A percentile compares a stretch with the other conserved stretches of the same genome.
Evolutionary conservation across 2,888 invertebrate species (phyloP).

Genomic region (Rhorus exstirpatorius): DNA sequence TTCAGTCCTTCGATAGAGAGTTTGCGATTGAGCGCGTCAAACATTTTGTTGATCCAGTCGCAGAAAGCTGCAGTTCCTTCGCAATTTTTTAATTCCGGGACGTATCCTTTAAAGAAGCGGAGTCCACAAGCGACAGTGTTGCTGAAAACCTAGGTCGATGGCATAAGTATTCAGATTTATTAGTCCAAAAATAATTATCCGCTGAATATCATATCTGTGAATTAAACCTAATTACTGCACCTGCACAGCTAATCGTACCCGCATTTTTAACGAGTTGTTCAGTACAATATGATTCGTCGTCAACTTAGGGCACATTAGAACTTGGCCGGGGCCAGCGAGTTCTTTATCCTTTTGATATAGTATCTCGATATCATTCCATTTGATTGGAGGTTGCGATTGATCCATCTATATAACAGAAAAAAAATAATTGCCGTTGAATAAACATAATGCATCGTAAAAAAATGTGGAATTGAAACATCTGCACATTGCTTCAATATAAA

Average conservation of each 20-base stretch:
- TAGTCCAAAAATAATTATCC: slow-evolving; percentile 25
- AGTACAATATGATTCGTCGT: slow-evolving; percentile 39
- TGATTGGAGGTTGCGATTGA: slow-evolving; percentile 6
- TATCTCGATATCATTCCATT: slow-evolving; percentile 41
- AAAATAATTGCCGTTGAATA: background rate
- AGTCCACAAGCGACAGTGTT: slow-evolving; percentile 55
- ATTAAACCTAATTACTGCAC: slow-evolving; percentile 16
- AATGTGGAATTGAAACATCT: background rate
- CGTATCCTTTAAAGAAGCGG: slow-evolving; percentile 23
- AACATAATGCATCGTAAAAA: slow-evolving; percentile 12
- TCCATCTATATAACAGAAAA: slow-evolving; percentile 27
- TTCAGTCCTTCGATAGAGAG: slow-evolving; percentile 12
- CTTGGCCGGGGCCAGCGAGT: too few relatives aligned
- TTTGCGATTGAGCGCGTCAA: slow-evolving; percentile 60
- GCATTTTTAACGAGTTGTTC: slow-evolving; percentile 53
- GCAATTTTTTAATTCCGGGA: too few relatives aligned
- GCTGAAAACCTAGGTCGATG: slow-evolving; percentile 47
- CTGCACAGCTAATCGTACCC: slow-evolving; percentile 50
- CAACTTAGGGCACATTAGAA: slow-evolving; percentile 58
- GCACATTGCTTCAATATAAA: too few relatives aligned
- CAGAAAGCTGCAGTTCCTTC: too few relatives aligned
- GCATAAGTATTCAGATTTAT: background rate
- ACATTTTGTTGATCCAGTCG: too few relatives aligned
- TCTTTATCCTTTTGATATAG: slow-evolving; percentile 38
- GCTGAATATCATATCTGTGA: background rate